Evolutionary conservation across 2,888 invertebrate species (phyloP), one percentile per base, ranked within the genome.

Genomic region (Parnassius glacialis): DNA sequence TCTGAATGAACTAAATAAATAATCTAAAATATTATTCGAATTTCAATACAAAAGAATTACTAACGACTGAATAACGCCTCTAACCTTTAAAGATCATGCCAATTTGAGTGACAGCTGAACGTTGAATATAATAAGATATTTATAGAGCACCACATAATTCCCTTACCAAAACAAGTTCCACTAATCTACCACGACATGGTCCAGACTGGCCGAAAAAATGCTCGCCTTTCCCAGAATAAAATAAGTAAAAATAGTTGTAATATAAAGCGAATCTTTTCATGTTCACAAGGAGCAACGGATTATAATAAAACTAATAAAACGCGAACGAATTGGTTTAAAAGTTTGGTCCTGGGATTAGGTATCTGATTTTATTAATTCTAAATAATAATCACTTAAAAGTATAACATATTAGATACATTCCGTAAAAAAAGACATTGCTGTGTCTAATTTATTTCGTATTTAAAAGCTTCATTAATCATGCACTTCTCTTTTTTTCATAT

Each of bases 31-130:
- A 34, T 34, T 7, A 34, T 34, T 34, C 3, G 34, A 34, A 34
- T 34, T 34, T 34, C 5, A 34, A 34, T 7, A 34, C 34, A 34
- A 34, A 34, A 7, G 34, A 67, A 69, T 69, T 69, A 68, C 66
- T 62, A 50, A 20, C n/a, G 45, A 45, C 45, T 45, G 45, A 45
- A 1, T 45, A n/a, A 10, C n/a, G 7, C 12, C 45, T n/a, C 7
- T 57, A 52, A 62, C 57, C 52, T 57, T 48, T 62, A 43, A 52
- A 57, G 57, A 52, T 61, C 48, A 45, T 12, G 9, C 45, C 41
- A 11, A 10, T 59, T 55, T 60, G 61, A 56, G 43, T 61, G 61
- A 55, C 61, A 61, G 43, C 34, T 42, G 45, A 3, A n/a, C 34
- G 34, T 10, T 1, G 41, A 34, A 42, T 56, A 25, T 52, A 61